phyloP scores from a whole-genome alignment of 2,797 vertebrate species.

The Sebastes nivosus region DNA sequence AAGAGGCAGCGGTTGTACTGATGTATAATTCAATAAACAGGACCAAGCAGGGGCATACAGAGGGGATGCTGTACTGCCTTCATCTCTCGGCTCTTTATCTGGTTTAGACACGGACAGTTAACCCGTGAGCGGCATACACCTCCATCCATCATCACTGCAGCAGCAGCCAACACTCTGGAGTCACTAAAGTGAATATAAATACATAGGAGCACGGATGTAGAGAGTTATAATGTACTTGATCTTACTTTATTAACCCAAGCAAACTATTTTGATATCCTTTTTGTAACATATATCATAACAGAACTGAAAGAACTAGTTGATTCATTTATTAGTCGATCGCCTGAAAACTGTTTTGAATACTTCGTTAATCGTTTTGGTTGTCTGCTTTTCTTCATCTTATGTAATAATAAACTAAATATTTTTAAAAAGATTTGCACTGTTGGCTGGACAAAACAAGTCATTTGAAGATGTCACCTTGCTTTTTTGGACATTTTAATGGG shows the following conservation, averaged over 20 bases:
- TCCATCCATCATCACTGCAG: slow-evolving; percentile 47
- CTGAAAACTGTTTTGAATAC: neutral
- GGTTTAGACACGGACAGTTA: slow-evolving; percentile 47
- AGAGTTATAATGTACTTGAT: neutral
- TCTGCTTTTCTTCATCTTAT: neutral
- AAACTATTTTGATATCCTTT: neutral
- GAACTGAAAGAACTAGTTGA: neutral
- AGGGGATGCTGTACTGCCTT: slow-evolving; percentile 69
- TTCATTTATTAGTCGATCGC: neutral
- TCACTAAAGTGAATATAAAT: neutral
- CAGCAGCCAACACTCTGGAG: neutral
- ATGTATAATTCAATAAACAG: slow-evolving; percentile 88
- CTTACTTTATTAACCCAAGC: neutral
- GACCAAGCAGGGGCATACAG: slow-evolving; percentile 69
- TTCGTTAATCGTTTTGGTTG: neutral
- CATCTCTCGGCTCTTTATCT: slow-evolving; percentile 69
- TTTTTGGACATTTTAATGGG: neutral
- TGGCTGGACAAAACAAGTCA: neutral
- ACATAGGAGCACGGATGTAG: neutral
- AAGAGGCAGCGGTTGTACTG: slow-evolving; percentile 84
- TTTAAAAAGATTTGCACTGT: neutral
- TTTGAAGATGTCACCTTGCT: neutral
- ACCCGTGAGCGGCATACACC: slow-evolving; percentile 37
- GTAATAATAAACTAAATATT: neutral
- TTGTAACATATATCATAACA: neutral